Base-by-base conservation (phyloP, 1,140 invertebrate species). In the Plutomurus gul region DNA sequence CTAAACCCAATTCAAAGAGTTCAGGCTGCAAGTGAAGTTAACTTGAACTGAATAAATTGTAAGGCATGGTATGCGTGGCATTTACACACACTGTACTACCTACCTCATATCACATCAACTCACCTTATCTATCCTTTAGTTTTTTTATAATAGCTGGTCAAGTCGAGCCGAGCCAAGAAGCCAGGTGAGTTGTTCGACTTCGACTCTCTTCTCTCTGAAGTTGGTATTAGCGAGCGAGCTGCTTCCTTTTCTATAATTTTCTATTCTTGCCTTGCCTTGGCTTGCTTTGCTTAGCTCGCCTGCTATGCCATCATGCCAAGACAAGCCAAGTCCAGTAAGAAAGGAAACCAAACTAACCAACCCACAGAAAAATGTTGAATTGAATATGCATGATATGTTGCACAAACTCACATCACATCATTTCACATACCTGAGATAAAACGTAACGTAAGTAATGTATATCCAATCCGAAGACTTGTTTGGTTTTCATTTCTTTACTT, bases 371-470 rank as follows among this genome's bases (percentile, higher is more conserved):
- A 65, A 65, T 65, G 36, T 65, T 65, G 56, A 65, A 65, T 65
- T 65, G 56, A 65, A 65, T 65, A 65, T 65, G 56, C 56, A 65
- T 65, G 56, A 65, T 65, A 65, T 65, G 56, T 65, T 65, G 56
- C 56, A 65, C 56, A 65, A 65, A 65, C 56, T 65, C 56, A 25
- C 56, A 65, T 65, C 56, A 51, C 47, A 22, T 51, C 47, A 65
- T 27, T 33, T 30, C 56, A 36, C 56, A 65, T 65, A 65, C 56
- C 56, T 65, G 13, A 33, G 36, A 30, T 65, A 65, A 65, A 65
- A 65, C 56, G 56, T 65, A 65, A 33, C 56, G 56, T 65, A 65
- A 65, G 56, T 65, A 65, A 65, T 65, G 56, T 65, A 30, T 65
- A 65, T 65, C 56, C 56, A 65, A 65, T 65, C 56, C 56, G 56